These are phyloP conservation scores for Drosophila greeni DNA, from an alignment of 2,888 invertebrate genomes.

Conservation along the genomic window DNA sequence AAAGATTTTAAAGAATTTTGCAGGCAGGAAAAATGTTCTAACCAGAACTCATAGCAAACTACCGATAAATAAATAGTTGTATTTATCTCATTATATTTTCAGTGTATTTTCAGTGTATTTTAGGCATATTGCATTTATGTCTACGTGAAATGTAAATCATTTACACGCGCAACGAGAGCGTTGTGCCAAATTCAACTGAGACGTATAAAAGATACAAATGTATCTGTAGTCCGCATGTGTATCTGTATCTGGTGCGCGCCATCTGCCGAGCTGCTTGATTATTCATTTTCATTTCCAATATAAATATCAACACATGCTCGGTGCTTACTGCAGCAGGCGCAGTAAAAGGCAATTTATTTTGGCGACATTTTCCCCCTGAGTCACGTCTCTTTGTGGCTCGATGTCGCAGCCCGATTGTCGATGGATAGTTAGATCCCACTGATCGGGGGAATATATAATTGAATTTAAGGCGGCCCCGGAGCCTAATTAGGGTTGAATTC, in stretches of 20 bases:
- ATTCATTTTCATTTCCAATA: conserved; percentile 58
- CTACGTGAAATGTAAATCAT: conserved; percentile 56
- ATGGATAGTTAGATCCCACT: conserved; percentile 10
- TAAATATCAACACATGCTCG: conserved; percentile 47
- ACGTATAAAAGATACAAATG: conserved; percentile 36
- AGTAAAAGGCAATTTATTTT: conserved; percentile 44
- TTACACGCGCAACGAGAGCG: conserved; percentile 51
- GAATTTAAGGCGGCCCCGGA: conserved; percentile 65
- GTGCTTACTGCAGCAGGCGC: conserved; percentile 36
- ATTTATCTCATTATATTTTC: too few relatives aligned
- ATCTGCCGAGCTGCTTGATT: conserved; percentile 61
- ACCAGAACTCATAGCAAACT: background rate
- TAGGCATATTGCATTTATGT: conserved; percentile 44
- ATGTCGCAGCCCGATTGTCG: conserved; percentile 49
- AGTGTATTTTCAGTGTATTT: too few relatives aligned
- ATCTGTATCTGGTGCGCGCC: conserved; percentile 46
- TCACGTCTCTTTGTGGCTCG: conserved; percentile 56
- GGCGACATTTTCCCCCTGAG: conserved; percentile 60
- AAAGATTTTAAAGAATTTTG: background rate
- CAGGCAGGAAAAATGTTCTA: background rate
- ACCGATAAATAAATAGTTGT: too few relatives aligned
- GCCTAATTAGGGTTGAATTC: conserved; percentile 56
- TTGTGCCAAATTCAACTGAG: conserved; percentile 68
- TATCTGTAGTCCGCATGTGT: conserved; percentile 19
- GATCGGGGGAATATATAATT: conserved; percentile 50